These are phyloP conservation scores for Zaprionus taronus DNA, from an alignment of 1,140 invertebrate species.

Conservation along the genomic window DNA sequence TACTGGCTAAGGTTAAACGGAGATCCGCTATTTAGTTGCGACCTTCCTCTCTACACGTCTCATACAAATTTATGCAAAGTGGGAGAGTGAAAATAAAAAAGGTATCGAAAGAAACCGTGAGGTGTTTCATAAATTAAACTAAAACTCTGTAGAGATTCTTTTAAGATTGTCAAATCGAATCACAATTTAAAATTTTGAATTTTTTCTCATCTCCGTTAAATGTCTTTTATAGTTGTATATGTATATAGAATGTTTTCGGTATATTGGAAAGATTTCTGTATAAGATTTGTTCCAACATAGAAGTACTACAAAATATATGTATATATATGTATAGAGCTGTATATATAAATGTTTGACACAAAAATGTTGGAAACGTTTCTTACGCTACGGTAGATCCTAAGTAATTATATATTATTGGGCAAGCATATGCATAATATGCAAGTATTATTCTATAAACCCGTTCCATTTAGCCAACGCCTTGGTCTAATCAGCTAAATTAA, in stretches of 20 bases:
- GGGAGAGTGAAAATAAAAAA: constrained; percentile 15
- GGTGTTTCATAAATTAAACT: constrained; percentile 23
- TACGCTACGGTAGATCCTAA: constrained; percentile 35
- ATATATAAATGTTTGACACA: constrained; percentile 66
- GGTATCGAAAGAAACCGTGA: constrained; percentile 1
- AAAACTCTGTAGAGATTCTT: constrained; percentile 46
- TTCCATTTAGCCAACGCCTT: constrained; percentile 43
- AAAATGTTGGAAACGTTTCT: constrained; percentile 45
- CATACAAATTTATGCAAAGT: constrained; percentile 74
- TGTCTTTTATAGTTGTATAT: constrained; percentile 36
- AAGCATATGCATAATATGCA: constrained; percentile 16
- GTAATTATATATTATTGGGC: constrained; percentile 11
- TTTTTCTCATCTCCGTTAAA: constrained; percentile 45
- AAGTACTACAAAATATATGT: constrained; percentile 65
- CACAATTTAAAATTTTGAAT: constrained; percentile 75
- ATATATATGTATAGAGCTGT: constrained; percentile 48
- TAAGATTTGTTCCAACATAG: constrained; percentile 42
- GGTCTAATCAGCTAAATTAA: constrained; percentile 42
- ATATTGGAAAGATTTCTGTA: constrained; percentile 37
- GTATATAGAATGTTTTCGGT: constrained; percentile 32
- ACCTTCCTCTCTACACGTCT: constrained; percentile 31
- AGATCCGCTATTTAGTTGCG: constrained; percentile 34
- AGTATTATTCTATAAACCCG: constrained; percentile 33
- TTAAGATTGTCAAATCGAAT: constrained; percentile 84
- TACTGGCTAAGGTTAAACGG: constrained; percentile 29